Base-by-base conservation (phyloP, 2,113 vertebrate genomes). In the Ciconia stormi region DNA sequence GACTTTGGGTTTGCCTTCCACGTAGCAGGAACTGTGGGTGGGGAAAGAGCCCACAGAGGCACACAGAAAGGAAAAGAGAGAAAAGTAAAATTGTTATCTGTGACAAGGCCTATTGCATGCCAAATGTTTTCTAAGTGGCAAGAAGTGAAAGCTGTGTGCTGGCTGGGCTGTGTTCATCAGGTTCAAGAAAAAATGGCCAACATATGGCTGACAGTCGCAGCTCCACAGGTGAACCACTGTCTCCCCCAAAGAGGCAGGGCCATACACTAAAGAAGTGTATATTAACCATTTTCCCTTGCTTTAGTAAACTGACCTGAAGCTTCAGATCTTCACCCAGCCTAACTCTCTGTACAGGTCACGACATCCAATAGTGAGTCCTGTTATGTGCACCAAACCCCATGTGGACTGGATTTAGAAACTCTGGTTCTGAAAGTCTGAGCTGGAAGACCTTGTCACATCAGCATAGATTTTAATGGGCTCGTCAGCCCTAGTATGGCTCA, bases 301-400 rank as follows among this genome's bases (percentile, higher is more conserved):
- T 65, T 16, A 63, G 32, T 26, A 80, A 90, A 80, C 7, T 56
- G 30, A 69, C 15, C 13, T 69, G 71, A 49, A 58, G 15, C 14
- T 67, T 84, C 38, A 72, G 7, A n/a, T 32, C 82, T 21, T 59
- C 59, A 46, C 3, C 3, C 34, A 71, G 34, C 20, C 18, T 42
- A 70, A 52, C 10, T 10, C 26, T 50, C 18, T 2, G 4, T 13
- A 55, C 11, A 47, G 38, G 34, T n/a, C 26, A 70, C 2, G 3
- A 18, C 0, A 1, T 46, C 36, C 22, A 85, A n/a, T 1, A 18
- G 7, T 7, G 20, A 29, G 20, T 11, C 7, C 30, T 29, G 47
- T 34, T 30, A n/a, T 3, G 5, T 38, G 13, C 76, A 69, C 4
- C 20, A 84, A 77, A 56, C 3, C 11, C 7, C 3, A 21, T 3